Evolutionary conservation across 2,797 vertebrate species (phyloP).

Genomic region (Etheostoma nigrum): DNA sequence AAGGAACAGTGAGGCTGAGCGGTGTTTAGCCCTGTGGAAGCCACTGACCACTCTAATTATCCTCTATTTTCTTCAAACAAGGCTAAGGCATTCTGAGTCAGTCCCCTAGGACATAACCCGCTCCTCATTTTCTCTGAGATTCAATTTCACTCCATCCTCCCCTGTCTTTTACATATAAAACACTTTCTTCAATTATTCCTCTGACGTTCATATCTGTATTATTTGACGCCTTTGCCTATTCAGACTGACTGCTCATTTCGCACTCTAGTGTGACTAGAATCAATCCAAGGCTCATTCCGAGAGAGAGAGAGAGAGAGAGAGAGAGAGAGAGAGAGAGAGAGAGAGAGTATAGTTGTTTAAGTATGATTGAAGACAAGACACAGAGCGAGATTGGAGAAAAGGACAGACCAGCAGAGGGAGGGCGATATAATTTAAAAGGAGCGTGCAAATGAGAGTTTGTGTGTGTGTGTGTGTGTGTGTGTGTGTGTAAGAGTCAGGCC

Average conservation of each 20-base stretch:
- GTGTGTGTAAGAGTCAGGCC: constrained; percentile 14
- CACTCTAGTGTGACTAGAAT: constrained; percentile 80
- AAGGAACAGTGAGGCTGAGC: constrained; percentile 57
- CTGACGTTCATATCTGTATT: constrained; percentile 83
- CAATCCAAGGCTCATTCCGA: constrained; percentile 70
- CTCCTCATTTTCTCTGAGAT: constrained; percentile 81
- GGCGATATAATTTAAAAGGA: constrained; percentile 55
- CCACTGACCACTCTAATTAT: constrained; percentile 84
- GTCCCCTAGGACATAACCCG: constrained; percentile 70
- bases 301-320: too few relatives aligned
- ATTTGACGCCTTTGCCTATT: constrained; percentile 78
- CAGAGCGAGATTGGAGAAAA: constrained; percentile 54
- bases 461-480: constrained; percentile 18
- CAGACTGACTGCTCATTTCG: constrained; percentile 79
- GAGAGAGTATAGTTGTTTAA: constrained; percentile 52
- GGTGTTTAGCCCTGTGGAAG: constrained; percentile 66
- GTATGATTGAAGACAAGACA: constrained; percentile 68
- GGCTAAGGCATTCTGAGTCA: constrained; percentile 75
- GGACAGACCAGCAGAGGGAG: constrained; percentile 45
- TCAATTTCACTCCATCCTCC: constrained; percentile 82
- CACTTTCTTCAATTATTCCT: constrained; percentile 86
- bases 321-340: too few relatives aligned
- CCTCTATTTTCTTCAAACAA: constrained; percentile 84
- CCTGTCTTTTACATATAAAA: constrained; percentile 87
- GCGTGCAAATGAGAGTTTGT: constrained; percentile 41